These are phyloP conservation scores for Stomatorhinus ivindoensis DNA, from an alignment of 2,113 vertebrate genomes.

Conservation along the genomic window DNA sequence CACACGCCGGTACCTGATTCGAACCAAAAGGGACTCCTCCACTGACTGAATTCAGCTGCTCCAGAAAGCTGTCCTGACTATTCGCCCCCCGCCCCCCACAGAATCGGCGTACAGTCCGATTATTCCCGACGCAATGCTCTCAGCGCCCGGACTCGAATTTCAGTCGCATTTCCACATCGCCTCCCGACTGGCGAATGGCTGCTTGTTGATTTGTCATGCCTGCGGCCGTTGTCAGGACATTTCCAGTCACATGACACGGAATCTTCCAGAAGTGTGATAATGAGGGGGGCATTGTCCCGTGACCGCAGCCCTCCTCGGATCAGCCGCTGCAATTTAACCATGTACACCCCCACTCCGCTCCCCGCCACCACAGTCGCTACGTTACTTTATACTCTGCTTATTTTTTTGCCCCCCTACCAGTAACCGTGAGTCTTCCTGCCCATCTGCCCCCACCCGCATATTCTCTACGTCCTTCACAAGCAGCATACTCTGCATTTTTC, in stretches of 20 bases:
- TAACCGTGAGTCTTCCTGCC: not conserved
- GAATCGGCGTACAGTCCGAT: not conserved
- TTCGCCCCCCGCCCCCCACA: not conserved
- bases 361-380: constrained; percentile 22
- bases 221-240: constrained; percentile 40
- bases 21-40: not conserved
- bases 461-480: not conserved
- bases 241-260: constrained; percentile 40
- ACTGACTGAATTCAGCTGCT: not conserved
- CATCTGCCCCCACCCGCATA: not conserved
- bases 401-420: not conserved
- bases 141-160: constrained; percentile 19
- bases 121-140: not conserved
- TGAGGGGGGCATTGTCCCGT: not conserved
- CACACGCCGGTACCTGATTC: not conserved
- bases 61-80: not conserved
- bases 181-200: constrained; percentile 30
- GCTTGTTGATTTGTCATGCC: constrained; percentile 30
- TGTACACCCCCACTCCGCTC: not conserved
- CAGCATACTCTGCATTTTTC: not conserved
- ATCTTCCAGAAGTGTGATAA: not conserved
- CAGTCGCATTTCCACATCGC: constrained; percentile 28
- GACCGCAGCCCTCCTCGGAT: not conserved
- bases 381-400: not conserved
- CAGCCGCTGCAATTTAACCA: not conserved